Evolutionary conservation across 1,140 invertebrate species (phyloP), one percentile per base, ranked within the genome.

Genomic region (Marisa cornuarietis): DNA sequence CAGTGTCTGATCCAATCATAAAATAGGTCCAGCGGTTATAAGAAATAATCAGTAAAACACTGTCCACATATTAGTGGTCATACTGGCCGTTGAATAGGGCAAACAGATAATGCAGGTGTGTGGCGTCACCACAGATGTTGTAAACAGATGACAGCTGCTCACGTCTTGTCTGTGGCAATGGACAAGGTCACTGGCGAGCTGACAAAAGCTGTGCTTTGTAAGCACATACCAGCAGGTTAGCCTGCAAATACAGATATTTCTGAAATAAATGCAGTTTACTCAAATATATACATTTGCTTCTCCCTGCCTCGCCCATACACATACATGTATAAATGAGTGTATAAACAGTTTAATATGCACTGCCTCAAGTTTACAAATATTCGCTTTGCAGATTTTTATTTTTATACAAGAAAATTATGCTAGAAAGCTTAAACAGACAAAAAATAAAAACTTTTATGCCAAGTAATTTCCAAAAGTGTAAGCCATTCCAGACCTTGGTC

Each of bases 211-310:
- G 82, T 22, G 84, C 84, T 79, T 85, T 87, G 79, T 87, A 87
- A 73, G 84, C 85, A 79, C 84, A 83, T n/a, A 87, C 81, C 22
- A 87, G 83, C 31, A 87, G 81, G 73, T 87, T 87, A 26, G 84
- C 84, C 85, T 87, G 83, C 54, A 87, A 81, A 63, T 9, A 49
- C 54, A 76, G 10, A 75, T 69, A n/a, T 63, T 68, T 68, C 22
- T 24, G 26, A 68, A 68, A 6, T 42, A 68, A 68, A 6, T 42
- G 31, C 31, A 42, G 65, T 68, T 68, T n/a, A 68, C 22, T n/a
- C 11, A 14, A 13, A n/a, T 11, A 24, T 63, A 4, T 11, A 24
- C 7, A 4, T 20, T n/a, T 63, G 7, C n/a, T 63, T 20, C 18
- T 18, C 62, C 18, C 18, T 4, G n/a, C 62, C 3, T 4, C n/a